Evolutionary conservation across 1,140 invertebrate species (phyloP).

Genomic region (Pachypeltis micranthus): DNA sequence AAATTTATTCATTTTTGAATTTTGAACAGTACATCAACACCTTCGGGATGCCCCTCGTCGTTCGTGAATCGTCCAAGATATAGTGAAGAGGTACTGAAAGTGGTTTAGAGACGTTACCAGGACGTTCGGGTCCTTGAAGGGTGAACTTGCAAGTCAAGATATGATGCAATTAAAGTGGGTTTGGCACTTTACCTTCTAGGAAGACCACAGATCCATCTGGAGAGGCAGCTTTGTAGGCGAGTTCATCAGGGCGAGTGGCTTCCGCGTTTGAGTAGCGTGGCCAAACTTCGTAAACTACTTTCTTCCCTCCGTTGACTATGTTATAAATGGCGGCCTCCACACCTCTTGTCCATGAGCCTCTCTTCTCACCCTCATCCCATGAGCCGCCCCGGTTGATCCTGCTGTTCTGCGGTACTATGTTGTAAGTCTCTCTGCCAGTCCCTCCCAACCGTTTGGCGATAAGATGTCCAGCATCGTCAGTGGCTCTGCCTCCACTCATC

Average conservation of each 20-base stretch:
- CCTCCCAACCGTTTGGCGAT: slow-evolving; percentile 5
- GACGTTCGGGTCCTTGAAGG: too few relatives aligned
- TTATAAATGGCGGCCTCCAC: neutral
- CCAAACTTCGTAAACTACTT: neutral
- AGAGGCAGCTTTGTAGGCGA: neutral
- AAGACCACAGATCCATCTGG: neutral
- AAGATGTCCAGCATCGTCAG: slow-evolving; percentile 6
- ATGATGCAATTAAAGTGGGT: too few relatives aligned
- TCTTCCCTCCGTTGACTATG: neutral
- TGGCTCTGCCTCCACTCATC: neutral
- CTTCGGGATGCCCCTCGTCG: too few relatives aligned
- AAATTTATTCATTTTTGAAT: too few relatives aligned
- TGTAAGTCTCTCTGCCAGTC: slow-evolving; percentile 10
- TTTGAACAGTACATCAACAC: too few relatives aligned
- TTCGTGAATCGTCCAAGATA: too few relatives aligned
- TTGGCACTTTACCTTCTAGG: too few relatives aligned
- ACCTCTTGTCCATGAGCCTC: neutral
- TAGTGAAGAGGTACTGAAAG: too few relatives aligned
- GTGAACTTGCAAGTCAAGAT: too few relatives aligned
- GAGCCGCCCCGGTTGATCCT: slow-evolving; percentile 7
- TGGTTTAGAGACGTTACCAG: too few relatives aligned
- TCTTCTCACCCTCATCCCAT: too few relatives aligned
- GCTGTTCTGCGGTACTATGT: neutral
- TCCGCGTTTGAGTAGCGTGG: neutral
- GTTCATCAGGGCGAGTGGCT: neutral